Conservation (phyloP, 2,888 invertebrate species). For the Apoda limacodes region DNA sequence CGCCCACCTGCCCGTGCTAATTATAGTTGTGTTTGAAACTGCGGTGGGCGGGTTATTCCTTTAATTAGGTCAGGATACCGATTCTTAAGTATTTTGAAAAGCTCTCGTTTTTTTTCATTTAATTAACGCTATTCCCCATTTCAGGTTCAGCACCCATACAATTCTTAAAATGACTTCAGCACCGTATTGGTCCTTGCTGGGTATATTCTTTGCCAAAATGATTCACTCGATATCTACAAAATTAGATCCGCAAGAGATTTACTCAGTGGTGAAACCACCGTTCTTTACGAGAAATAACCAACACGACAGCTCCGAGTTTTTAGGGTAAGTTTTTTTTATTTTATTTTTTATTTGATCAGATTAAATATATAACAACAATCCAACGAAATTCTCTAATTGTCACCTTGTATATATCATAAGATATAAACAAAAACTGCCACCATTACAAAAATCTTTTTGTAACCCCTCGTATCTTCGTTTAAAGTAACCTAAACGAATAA, state of each 20-base stretch:
- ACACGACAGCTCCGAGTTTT: slow-evolving; percentile 90
- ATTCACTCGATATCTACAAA: slow-evolving; percentile 75
- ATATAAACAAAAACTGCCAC: no score
- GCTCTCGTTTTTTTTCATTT: no score
- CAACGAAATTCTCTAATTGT: no score
- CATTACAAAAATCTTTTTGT: no score
- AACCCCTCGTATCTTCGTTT: no score
- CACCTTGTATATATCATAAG: slow-evolving; percentile 4
- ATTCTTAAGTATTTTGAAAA: no score
- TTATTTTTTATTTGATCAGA: background rate
- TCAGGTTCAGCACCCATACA: slow-evolving; percentile 77
- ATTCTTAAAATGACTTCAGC: slow-evolving; percentile 64
- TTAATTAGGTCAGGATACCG: no score
- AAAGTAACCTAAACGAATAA: no score
- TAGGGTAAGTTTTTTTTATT: slow-evolving; percentile 65
- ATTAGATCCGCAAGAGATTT: slow-evolving; percentile 78
- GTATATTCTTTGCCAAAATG: slow-evolving; percentile 79
- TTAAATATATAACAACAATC: background rate
- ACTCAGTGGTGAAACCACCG: slow-evolving; percentile 78
- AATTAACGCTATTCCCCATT: no score
- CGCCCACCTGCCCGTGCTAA: no score
- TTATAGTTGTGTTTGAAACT: no score
- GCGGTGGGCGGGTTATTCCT: no score
- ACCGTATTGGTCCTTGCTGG: slow-evolving; percentile 74
- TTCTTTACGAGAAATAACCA: slow-evolving; percentile 83